A percentile compares a stretch with the other conserved stretches of the same genome.
These are phyloP conservation scores for Agonopterix arenella DNA, from an alignment of 2,888 invertebrate genomes.

Conservation along the genomic window DNA sequence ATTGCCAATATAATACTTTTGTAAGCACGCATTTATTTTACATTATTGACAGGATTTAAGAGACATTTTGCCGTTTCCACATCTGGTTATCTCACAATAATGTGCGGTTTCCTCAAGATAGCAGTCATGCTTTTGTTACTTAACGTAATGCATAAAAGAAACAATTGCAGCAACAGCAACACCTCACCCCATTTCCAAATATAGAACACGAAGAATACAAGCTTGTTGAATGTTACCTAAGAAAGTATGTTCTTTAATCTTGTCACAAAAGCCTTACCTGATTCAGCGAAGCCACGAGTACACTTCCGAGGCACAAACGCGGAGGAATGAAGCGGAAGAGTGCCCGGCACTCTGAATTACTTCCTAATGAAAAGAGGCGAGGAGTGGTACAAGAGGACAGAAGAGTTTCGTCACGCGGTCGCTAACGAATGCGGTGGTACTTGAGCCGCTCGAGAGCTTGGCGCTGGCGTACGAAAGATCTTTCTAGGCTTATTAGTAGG, in stretches of 20 bases:
- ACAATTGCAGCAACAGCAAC: slow-evolving; percentile 24
- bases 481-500: slow-evolving; percentile 23
- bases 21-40: no score
- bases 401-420: slow-evolving; percentile 59
- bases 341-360: slow-evolving; percentile 72
- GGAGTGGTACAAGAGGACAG: slow-evolving; percentile 56
- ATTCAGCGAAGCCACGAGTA: slow-evolving; percentile 64
- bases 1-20: no score
- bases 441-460: slow-evolving; percentile 27
- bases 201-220: slow-evolving; percentile 51
- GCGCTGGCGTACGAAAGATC: slow-evolving; percentile 11
- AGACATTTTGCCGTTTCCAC: no score
- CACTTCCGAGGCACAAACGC: slow-evolving; percentile 60
- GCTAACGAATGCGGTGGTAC: slow-evolving; percentile 70
- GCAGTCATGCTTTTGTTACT: no score
- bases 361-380: slow-evolving; percentile 75
- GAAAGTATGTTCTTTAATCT: slow-evolving; percentile 72
- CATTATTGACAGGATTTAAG: no score
- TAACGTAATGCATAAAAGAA: no score
- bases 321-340: slow-evolving; percentile 73
- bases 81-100: no score
- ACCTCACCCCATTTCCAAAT: slow-evolving; percentile 57
- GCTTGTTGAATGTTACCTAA: slow-evolving; percentile 16
- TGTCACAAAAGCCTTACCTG: slow-evolving; percentile 74
- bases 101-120: no score